Evolutionary conservation across 1,140 invertebrate genomes (phyloP).

Genomic region (Megalonaias nervosa): DNA sequence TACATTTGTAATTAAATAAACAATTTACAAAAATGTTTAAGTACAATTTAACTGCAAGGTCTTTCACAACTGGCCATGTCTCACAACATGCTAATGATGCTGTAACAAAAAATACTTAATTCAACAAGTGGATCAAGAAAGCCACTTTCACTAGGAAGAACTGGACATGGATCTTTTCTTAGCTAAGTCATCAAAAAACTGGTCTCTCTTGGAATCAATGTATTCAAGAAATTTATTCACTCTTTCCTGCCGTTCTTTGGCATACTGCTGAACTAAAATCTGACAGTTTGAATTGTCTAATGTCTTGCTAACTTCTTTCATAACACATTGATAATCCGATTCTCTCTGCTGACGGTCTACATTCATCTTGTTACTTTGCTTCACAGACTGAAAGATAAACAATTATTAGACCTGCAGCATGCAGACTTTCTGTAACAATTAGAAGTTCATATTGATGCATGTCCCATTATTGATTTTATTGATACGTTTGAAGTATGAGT

Average conservation of each 20-base stretch:
- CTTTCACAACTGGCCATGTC: no score
- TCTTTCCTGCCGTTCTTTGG: constrained; percentile 43
- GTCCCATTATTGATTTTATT: constrained; percentile 5
- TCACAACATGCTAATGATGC: no score
- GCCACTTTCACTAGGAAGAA: no score
- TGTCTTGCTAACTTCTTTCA: constrained; percentile 23
- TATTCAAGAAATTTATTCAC: constrained; percentile 52
- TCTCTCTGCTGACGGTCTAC: constrained; percentile 47
- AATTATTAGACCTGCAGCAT: neutral
- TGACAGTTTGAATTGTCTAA: constrained; percentile 32
- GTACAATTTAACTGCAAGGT: no score
- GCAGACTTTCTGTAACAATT: neutral
- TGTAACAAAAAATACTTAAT: no score
- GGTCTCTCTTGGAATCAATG: constrained; percentile 45
- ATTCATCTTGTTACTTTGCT: constrained; percentile 46
- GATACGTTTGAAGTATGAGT: neutral
- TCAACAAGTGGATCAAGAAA: no score
- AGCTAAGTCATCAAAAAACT: constrained; percentile 33
- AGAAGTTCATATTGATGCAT: neutral
- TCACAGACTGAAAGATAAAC: constrained; percentile 49
- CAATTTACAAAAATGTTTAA: no score
- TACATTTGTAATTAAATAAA: no score
- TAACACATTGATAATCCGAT: constrained; percentile 48
- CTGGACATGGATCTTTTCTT: no score
- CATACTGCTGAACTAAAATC: constrained; percentile 41